Conservation (phyloP, 2,888 invertebrate genomes). For the Macroteleia sp. region DNA sequence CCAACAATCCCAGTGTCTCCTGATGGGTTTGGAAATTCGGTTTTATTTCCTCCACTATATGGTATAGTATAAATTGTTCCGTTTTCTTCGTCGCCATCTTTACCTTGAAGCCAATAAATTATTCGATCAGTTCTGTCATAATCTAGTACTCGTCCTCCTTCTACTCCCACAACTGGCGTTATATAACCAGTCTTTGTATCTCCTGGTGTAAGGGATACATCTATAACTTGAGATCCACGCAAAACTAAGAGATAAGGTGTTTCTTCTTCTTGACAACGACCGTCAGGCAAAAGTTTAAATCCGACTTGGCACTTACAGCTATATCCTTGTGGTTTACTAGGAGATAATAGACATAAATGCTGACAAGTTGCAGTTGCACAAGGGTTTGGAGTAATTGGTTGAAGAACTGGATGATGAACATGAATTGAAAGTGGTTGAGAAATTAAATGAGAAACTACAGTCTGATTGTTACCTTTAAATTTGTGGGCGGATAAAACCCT, state of each 20-base stretch:
- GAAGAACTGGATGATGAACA: slow-evolving; percentile 97
- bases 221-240: slow-evolving; percentile 94
- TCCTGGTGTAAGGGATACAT: slow-evolving; percentile 90
- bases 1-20: slow-evolving; percentile 94
- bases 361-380: slow-evolving; percentile 91
- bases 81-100: slow-evolving; percentile 89
- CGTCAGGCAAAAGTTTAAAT: slow-evolving; percentile 87
- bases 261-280: slow-evolving; percentile 93
- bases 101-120: slow-evolving; percentile 94
- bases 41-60: slow-evolving; percentile 93
- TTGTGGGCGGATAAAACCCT: slow-evolving; percentile 96
- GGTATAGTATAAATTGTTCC: slow-evolving; percentile 94
- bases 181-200: slow-evolving; percentile 91
- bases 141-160: slow-evolving; percentile 94
- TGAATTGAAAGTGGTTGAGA: slow-evolving; percentile 97
- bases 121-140: slow-evolving; percentile 94
- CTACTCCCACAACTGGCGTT: slow-evolving; percentile 94
- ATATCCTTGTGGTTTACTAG: slow-evolving; percentile 88
- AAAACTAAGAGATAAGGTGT: slow-evolving; percentile 95
- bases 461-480: slow-evolving; percentile 95
- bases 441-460: slow-evolving; percentile 96
- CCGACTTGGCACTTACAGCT: slow-evolving; percentile 97
- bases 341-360: slow-evolving; percentile 96
- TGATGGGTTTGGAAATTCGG: slow-evolving; percentile 89
- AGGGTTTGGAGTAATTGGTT: slow-evolving; percentile 91